phyloP scores from a whole-genome alignment of 2,113 vertebrate genomes.

The Donacobius atricapilla region DNA sequence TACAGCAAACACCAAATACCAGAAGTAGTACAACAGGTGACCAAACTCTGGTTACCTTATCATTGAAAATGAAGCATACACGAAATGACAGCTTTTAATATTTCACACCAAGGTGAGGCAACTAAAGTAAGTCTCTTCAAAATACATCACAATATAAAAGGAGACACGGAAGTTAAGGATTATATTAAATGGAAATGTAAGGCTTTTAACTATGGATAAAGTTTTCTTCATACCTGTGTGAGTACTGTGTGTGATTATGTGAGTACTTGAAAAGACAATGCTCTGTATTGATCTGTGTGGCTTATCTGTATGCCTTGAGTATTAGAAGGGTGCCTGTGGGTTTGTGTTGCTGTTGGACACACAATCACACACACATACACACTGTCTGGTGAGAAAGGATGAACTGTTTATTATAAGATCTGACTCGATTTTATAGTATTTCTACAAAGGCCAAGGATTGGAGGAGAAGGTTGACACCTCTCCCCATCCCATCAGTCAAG shows the following conservation, averaged over 20 bases:
- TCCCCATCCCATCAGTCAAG: too few relatives aligned
- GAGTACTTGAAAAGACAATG: not conserved
- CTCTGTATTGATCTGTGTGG: not conserved
- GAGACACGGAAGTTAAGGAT: not conserved
- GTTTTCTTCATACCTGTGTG: not conserved
- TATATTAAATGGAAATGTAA: not conserved
- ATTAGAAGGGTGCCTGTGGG: fast-evolving
- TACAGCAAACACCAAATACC: not conserved
- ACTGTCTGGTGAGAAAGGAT: too few relatives aligned
- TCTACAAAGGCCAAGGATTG: too few relatives aligned
- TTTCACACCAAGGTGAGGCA: not conserved
- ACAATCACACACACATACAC: too few relatives aligned
- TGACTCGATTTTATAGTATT: too few relatives aligned
- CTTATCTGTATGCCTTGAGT: too few relatives aligned
- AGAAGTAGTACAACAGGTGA: not conserved
- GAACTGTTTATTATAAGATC: too few relatives aligned
- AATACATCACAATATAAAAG: not conserved
- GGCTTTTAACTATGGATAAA: not conserved
- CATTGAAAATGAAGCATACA: not conserved
- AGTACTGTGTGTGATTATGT: not conserved
- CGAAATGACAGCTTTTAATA: not conserved
- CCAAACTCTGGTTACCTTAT: not conserved
- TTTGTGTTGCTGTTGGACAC: too few relatives aligned
- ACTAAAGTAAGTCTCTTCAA: not conserved
- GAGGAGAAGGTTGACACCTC: too few relatives aligned